phyloP scores from a whole-genome alignment of 2,113 vertebrate species.

The Callocephalon fimbriatum region DNA sequence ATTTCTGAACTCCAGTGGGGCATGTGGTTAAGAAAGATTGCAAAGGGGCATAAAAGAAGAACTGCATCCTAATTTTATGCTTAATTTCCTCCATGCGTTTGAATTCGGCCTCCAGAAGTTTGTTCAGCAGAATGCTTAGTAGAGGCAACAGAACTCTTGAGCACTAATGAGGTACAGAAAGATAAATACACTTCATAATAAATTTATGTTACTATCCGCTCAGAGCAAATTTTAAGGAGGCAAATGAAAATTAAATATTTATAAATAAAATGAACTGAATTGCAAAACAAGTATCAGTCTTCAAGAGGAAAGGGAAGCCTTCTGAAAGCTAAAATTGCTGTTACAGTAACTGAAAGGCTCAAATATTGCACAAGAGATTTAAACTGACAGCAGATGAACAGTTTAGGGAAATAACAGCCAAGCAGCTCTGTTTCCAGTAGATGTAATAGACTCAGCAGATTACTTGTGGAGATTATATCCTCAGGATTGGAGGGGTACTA shows the following conservation, averaged over 20 bases:
- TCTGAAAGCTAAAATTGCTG: conserved; percentile 57
- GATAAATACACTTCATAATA: conserved; percentile 68
- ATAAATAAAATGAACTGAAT: conserved; percentile 56
- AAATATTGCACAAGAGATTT: conserved; percentile 64
- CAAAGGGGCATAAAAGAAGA: background rate
- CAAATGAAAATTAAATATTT: conserved; percentile 71
- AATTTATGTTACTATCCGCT: conserved; percentile 64
- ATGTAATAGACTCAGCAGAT: background rate
- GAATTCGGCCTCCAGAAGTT: background rate
- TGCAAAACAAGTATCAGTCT: conserved; percentile 52
- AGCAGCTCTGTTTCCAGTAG: conserved; percentile 19
- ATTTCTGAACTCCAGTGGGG: background rate
- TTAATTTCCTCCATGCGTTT: background rate
- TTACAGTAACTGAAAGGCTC: conserved; percentile 62
- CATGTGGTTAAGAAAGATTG: background rate
- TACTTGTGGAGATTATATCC: background rate
- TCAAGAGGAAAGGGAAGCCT: conserved; percentile 59
- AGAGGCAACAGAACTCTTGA: conserved; percentile 38
- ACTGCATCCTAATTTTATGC: background rate
- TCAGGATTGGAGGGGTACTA: background rate
- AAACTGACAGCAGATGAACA: conserved; percentile 22
- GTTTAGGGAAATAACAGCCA: conserved; percentile 1
- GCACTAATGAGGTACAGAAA: conserved; percentile 16
- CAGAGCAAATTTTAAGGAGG: conserved; percentile 38
- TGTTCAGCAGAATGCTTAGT: conserved; percentile 30